Evolutionary conservation across 2,113 vertebrate genomes (phyloP).

Genomic region (Microtus oregoni): DNA sequence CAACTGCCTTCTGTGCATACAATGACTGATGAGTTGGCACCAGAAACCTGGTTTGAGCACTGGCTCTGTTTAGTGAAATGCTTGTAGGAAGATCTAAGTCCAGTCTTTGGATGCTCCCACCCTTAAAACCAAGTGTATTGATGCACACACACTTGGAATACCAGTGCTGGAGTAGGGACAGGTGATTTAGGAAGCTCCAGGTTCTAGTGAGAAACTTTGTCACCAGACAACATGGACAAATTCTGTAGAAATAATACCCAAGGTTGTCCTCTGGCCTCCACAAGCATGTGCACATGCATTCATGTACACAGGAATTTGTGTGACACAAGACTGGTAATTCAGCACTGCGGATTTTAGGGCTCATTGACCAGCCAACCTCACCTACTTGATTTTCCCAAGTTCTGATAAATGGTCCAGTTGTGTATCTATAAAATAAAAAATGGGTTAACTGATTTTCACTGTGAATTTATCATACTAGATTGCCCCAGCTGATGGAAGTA

Average conservation of each 20-base stretch:
- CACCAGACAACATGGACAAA: not conserved
- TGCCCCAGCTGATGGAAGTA: constrained; percentile 99
- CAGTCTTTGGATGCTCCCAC: no score
- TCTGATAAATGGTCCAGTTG: constrained; percentile 15
- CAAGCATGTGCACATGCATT: not conserved
- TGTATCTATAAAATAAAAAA: constrained; percentile 78
- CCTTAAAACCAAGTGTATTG: not conserved
- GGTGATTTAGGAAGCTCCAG: not conserved
- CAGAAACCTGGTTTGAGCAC: not conserved
- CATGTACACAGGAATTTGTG: no score
- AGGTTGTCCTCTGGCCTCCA: not conserved
- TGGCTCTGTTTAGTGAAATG: not conserved
- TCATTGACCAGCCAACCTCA: not conserved
- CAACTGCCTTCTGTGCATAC: not conserved
- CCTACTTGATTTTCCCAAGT: not conserved
- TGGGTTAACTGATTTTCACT: constrained; percentile 76
- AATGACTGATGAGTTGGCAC: not conserved
- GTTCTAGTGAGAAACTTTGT: not conserved
- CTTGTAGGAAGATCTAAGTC: not conserved
- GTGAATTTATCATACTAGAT: constrained; percentile 86
- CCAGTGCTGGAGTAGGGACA: not conserved
- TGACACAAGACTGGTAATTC: not conserved
- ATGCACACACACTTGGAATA: not conserved
- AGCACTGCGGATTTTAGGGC: no score
- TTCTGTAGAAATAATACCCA: not conserved